phyloP scores from a whole-genome alignment of 2,113 vertebrate genomes.

The Trematomus loennbergii region DNA sequence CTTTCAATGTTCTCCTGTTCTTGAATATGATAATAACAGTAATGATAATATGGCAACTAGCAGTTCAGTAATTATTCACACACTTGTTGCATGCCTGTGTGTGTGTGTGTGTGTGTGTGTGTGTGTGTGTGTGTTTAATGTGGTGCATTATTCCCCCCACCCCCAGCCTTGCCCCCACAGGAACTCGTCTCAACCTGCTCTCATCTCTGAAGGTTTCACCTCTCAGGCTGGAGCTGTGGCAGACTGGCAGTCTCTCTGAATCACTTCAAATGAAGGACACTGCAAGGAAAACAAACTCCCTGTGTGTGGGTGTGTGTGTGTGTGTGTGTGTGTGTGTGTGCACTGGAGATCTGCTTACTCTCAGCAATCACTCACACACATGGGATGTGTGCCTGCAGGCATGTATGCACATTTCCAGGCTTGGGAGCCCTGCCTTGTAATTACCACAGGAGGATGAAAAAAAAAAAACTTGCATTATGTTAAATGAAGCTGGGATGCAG shows the following conservation, averaged over 20 bases:
- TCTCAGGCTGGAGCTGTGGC: too few relatives aligned
- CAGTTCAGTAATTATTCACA: neutral
- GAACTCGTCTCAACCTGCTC: conserved; percentile 65
- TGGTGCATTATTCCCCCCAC: conserved; percentile 1
- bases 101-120: conserved; percentile 1
- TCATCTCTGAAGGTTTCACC: neutral
- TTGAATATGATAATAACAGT: too few relatives aligned
- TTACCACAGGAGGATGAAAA: neutral
- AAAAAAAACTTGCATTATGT: neutral
- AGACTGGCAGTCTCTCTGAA: neutral
- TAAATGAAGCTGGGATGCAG: neutral
- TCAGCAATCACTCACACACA: conserved; percentile 48
- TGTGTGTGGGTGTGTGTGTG: neutral
- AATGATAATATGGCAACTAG: neutral
- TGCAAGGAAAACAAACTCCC: conserved; percentile 44
- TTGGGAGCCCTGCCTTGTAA: neutral
- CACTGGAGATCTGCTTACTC: conserved; percentile 38
- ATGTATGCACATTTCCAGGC: conserved; percentile 16
- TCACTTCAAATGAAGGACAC: conserved; percentile 11
- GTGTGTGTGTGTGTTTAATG: conserved; percentile 37
- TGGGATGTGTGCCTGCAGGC: conserved; percentile 35
- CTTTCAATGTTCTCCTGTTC: too few relatives aligned
- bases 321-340: neutral
- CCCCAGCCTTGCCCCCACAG: conserved; percentile 50
- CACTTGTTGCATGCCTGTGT: conserved; percentile 3